Percentiles rank a stretch among this genome's conserved stretches.
phyloP scores from a whole-genome alignment of 2,888 invertebrate genomes.

The Celastrina argiolus region DNA sequence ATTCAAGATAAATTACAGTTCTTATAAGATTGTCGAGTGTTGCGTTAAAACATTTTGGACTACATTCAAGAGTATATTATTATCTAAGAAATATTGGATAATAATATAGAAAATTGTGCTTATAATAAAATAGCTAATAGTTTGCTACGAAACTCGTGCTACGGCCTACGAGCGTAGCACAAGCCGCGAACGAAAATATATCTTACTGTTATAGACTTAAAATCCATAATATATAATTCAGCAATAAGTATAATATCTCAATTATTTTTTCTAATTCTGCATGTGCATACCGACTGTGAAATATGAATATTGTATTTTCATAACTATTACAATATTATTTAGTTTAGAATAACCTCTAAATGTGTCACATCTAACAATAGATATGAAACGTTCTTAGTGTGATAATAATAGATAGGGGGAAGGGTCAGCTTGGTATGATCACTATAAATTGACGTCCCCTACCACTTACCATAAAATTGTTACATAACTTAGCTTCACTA shows the following conservation, averaged over 20 bases:
- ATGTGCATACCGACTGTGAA: no score
- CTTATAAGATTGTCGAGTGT: not conserved
- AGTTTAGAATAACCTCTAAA: not conserved
- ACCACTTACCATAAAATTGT: not conserved
- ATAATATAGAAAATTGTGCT: not conserved
- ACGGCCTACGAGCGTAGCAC: slow-evolving; percentile 6
- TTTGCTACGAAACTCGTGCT: not conserved
- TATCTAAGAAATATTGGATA: no score
- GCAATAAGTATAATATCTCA: not conserved
- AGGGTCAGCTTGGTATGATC: not conserved
- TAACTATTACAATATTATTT: no score
- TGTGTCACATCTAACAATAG: not conserved
- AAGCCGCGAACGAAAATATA: not conserved
- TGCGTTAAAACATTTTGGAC: not conserved
- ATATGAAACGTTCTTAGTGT: not conserved
- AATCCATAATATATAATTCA: not conserved
- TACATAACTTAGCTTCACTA: not conserved
- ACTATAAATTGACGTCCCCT: not conserved
- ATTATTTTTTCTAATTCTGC: no score
- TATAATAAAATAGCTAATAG: not conserved
- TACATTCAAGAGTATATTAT: no score
- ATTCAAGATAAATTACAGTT: slow-evolving; percentile 7
- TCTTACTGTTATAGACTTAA: not conserved
- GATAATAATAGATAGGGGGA: slow-evolving; percentile 7
- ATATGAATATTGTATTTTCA: no score